Evolutionary conservation across 2,797 vertebrate genomes (phyloP), one percentile per base, ranked within the genome.

Genomic region (Decapterus maruadsi): DNA sequence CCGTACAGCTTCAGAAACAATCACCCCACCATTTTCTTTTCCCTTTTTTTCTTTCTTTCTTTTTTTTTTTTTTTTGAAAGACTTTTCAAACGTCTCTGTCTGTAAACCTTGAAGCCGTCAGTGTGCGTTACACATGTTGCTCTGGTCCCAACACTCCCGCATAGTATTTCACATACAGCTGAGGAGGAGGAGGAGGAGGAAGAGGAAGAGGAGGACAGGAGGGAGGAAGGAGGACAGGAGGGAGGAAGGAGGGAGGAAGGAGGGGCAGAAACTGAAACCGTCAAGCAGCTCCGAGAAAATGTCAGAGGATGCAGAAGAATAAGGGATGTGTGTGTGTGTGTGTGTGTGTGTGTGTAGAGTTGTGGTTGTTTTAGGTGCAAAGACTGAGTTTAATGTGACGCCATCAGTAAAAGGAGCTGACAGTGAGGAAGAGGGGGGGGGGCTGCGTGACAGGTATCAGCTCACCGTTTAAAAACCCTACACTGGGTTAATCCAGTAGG

Each of bases 81-180:
- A 65, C 75, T 64, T 64, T 77, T 72, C 42, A 61, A 40, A 53
- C 57, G 61, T 61, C 63, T 65, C 54, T 58, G n/a, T 71, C 62
- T 54, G 34, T 55, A 53, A 74, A 76, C 80, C 80, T 84, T 29
- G 4, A 66, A 86, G 72, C 74, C 48, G 34, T 82, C 78, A 77
- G 74, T 79, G 86, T 84, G 74, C 20, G 59, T 87, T 90, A 92
- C 87, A 91, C 90, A 86, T 90, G 90, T 90, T 90, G 83, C 87
- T 83, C 86, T 81, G 85, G 88, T 87, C 86, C 88, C 80, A 60
- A 90, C 90, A 85, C 89, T 74, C 63, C 68, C 36, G 78, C 85
- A 81, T 72, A 86, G 89, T 92, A 92, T 93, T 92, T 93, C 91
- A 90, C 91, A 89, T 86, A 74, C 90, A 89, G 90, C 89, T 87